Conservation (phyloP, 2,888 invertebrate species). For the Hanleya hanleyi region DNA sequence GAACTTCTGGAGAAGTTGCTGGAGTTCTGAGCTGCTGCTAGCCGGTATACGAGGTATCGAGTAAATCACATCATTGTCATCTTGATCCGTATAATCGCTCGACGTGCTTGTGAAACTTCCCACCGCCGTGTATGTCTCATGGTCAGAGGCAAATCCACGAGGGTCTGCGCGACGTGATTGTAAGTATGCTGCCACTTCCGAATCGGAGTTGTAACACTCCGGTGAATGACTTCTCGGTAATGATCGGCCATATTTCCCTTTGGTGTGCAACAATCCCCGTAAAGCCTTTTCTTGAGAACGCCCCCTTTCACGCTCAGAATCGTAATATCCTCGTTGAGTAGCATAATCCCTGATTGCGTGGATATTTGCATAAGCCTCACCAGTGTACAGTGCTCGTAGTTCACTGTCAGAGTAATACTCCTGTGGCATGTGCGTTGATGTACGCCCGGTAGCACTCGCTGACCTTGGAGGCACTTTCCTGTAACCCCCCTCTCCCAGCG, state of each 20-base stretch:
- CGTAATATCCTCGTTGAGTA: neutral
- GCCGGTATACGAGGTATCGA: conserved; percentile 63
- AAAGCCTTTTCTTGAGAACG: conserved; percentile 29
- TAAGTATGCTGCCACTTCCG: conserved; percentile 79
- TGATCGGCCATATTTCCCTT: conserved; percentile 61
- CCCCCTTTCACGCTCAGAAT: neutral
- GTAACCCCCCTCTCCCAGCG: conserved; percentile 32
- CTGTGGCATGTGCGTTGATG: neutral
- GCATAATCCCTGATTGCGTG: conserved; percentile 7
- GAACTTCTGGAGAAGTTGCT: conserved; percentile 69
- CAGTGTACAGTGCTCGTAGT: neutral
- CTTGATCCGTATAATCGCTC: conserved; percentile 21
- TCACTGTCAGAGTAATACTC: conserved; percentile 7
- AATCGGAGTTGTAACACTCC: conserved; percentile 87
- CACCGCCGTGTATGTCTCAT: conserved; percentile 64
- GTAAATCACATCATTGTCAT: conserved; percentile 61
- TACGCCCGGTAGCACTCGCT: neutral
- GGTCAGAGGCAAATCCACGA: conserved; percentile 65
- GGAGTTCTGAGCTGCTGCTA: conserved; percentile 65
- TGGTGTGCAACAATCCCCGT: conserved; percentile 62
- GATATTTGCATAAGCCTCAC: conserved; percentile 11
- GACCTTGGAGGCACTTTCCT: conserved; percentile 17
- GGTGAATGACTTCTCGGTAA: conserved; percentile 76
- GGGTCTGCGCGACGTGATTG: conserved; percentile 51
- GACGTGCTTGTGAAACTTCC: conserved; percentile 38